Evolutionary conservation across 2,888 invertebrate species (phyloP), one percentile per base, ranked within the genome.

Genomic region (Epirrhoe tristata): DNA sequence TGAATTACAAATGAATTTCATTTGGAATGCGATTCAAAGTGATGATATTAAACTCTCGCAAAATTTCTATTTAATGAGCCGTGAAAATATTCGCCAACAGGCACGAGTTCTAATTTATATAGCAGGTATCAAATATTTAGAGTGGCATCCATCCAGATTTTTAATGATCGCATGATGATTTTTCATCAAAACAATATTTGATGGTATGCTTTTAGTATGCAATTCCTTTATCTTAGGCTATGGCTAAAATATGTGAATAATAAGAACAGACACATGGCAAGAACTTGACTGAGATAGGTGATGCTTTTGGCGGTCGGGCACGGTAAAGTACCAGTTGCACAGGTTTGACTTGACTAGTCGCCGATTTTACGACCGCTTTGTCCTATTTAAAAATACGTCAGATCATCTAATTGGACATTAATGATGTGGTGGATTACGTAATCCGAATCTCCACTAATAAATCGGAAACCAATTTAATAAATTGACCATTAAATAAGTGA

Each of bases 331-430:
- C 58, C 62, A 34, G 62, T 67, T 58, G n/a, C 53, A 58, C 66
- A 34, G 66, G 66, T 66, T 66, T 66, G 57, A 63, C 57, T 63
- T 24, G 63, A 53, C 61, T 61, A 57, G 57, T 36, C 48, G 39
- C n/a, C 12, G n/a, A 58, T 61, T 58, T 57, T 57, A 54, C 36
- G 58, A 59, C 51, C 55, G 59, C 55, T 59, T 62, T 58, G 66
- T 66, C 66, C 54, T 66, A 43, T 62, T 62, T 50, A 58, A 39
- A 59, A 62, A 58, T 39, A 51, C 59, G 17, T 52, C 24, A 14
- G 51, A 63, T 52, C 58, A 58, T 66, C 53, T 58, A 50, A 58
- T 50, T 54, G 53, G 17, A 54, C 39, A 62, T 62, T 24, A 51
- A 54, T 58, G 48, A 24, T 24, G 24, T 24, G 48, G 12, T 52